phyloP scores from a whole-genome alignment of 2,888 invertebrate species.

The Hemaris fuciformis region DNA sequence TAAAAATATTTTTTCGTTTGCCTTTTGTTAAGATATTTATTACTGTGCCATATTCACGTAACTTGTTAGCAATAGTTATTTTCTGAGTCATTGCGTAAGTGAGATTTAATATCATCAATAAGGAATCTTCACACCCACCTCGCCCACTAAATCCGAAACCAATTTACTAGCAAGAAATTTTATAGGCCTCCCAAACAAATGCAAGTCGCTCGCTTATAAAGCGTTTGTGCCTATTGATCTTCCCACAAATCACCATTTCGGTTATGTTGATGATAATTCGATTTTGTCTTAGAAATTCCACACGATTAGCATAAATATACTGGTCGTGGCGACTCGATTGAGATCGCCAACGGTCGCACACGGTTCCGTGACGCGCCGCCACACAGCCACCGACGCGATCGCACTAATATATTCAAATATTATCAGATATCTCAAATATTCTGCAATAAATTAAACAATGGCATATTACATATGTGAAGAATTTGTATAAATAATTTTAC shows the following conservation, averaged over 20 bases:
- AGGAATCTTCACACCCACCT: conserved; percentile 4
- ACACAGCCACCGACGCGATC: conserved; percentile 10
- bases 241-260: conserved; percentile 56
- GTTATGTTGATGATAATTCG: conserved; percentile 36
- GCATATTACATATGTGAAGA: conserved; percentile 25
- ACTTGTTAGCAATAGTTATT: not conserved
- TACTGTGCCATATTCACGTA: too few relatives aligned
- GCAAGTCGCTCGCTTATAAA: conserved; percentile 51
- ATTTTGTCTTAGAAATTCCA: conserved; percentile 47
- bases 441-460: conserved; percentile 27
- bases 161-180: conserved; percentile 45
- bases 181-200: conserved; percentile 49
- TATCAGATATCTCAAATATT: conserved; percentile 25
- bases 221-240: conserved; percentile 50
- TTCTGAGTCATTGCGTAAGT: not conserved
- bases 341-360: conserved; percentile 42
- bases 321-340: conserved; percentile 47
- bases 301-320: conserved; percentile 56
- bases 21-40: not conserved
- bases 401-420: conserved; percentile 36
- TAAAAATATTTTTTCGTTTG: not conserved
- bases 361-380: conserved; percentile 31
- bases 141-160: not conserved
- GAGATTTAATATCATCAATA: not conserved
- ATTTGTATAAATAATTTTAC: conserved; percentile 29